Evolutionary conservation across 2,888 invertebrate species (phyloP).

Genomic region (Cactoblastis cactorum): DNA sequence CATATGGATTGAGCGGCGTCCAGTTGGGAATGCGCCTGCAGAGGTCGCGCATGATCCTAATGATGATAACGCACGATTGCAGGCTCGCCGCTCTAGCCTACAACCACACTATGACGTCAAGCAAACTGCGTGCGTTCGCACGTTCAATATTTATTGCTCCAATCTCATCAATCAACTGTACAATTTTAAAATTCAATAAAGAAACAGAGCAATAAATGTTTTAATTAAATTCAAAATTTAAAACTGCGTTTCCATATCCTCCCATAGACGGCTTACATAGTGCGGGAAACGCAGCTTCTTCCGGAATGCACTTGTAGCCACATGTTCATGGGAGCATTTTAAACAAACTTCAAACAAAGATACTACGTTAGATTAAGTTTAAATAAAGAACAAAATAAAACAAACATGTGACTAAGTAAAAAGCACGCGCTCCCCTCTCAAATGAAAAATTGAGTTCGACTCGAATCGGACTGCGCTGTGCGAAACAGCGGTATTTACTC

Average conservation of each 20-base stretch:
- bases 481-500: not conserved
- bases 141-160: constrained; percentile 41
- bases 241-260: constrained; percentile 62
- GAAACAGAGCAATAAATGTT: constrained; percentile 49
- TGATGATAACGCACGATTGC: constrained; percentile 97
- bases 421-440: constrained; percentile 64
- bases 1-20: constrained; percentile 96
- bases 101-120: constrained; percentile 27
- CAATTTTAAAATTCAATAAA: constrained; percentile 19
- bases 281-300: constrained; percentile 67
- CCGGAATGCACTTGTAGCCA: constrained; percentile 67
- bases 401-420: constrained; percentile 76
- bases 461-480: constrained; percentile 22
- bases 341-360: constrained; percentile 27
- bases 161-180: constrained; percentile 23
- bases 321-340: constrained; percentile 66
- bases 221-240: constrained; percentile 25
- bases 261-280: constrained; percentile 52
- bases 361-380: constrained; percentile 34
- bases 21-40: constrained; percentile 97
- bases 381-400: constrained; percentile 44
- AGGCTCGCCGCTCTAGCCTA: constrained; percentile 97
- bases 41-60: constrained; percentile 96
- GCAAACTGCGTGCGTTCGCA: constrained; percentile 5
- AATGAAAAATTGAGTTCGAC: constrained; percentile 17